Evolutionary conservation across 2,797 vertebrate genomes (phyloP), one percentile per base, ranked within the genome.

Genomic region (Leptatherina wallacei): DNA sequence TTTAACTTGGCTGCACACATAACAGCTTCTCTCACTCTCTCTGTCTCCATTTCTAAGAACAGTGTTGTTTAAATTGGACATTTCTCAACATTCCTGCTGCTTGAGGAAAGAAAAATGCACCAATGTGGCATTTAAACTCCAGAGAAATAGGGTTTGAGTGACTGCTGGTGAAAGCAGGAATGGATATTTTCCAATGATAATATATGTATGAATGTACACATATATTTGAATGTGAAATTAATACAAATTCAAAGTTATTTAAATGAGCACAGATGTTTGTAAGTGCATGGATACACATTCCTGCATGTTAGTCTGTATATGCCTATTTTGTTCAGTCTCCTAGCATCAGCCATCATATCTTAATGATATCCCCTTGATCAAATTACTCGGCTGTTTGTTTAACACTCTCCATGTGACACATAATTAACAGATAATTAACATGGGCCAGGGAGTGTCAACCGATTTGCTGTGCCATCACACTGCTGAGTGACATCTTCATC

Each of bases 401-500:
- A 83, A 93, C 92, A 91, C 64, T 72, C 71, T 80, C 47, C 85
- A 86, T 80, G 71, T 86, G 84, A 89, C 83, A 84, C 82, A 67
- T 75, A 84, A 90, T 92, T 94, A 93, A 88, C 75, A 49, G 59
- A 66, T 74, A 73, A 93, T 94, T 93, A 93, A 66, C 81, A 77
- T 59, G 82, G 85, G 85, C 82, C 81, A 82, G 54, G 9, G 44
- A 69, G 84, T 83, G 92, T 91, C 89, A 92, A 91, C 85, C 78
- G 84, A 93, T 94, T 92, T 84, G 91, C 76, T 79, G 77, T 82
- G 89, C 84, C 77, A 51, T 86, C 85, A 71, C 65, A 33, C 18
- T 4, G 2, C 77, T 71, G 87, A 89, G 65, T 92, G 90, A 93
- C 88, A 87, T 93, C 91, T 93, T 78, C 88, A 88, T 93, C 86